Evolutionary conservation across 2,797 vertebrate species (phyloP).

Genomic region (Oreochromis grahami): DNA sequence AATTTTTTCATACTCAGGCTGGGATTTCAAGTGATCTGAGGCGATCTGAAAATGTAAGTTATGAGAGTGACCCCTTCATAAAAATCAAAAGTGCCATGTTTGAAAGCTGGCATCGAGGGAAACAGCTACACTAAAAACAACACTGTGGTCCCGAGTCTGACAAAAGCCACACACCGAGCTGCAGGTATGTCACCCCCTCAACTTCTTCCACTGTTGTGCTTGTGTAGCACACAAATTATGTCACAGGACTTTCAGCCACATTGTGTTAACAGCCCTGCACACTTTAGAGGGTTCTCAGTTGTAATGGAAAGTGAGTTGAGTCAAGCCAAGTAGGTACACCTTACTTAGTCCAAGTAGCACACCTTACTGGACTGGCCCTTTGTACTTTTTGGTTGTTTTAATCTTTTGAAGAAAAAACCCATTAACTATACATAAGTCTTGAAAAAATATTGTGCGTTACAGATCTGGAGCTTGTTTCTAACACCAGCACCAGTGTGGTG

Average conservation of each 20-base stretch:
- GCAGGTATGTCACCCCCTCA: background rate
- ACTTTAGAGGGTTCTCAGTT: background rate
- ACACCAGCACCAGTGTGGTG: background rate
- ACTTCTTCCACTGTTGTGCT: background rate
- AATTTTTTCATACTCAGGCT: background rate
- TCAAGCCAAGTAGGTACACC: background rate
- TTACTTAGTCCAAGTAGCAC: no score
- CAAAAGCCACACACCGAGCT: background rate
- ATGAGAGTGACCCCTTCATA: background rate
- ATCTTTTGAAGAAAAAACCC: fast-evolving
- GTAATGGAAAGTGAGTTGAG: background rate
- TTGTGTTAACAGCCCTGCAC: background rate
- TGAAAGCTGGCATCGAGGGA: background rate
- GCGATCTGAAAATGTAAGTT: background rate
- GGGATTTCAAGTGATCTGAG: background rate
- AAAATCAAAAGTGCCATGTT: background rate
- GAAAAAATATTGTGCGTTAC: background rate
- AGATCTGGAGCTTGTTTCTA: background rate
- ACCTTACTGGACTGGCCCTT: background rate
- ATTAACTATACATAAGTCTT: background rate
- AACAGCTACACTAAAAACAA: background rate
- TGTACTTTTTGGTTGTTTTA: background rate
- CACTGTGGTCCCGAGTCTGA: background rate
- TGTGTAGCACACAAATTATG: background rate
- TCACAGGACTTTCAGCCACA: background rate